Base-by-base conservation (phyloP, 2,797 vertebrate genomes). In the Malacoraja senta region DNA sequence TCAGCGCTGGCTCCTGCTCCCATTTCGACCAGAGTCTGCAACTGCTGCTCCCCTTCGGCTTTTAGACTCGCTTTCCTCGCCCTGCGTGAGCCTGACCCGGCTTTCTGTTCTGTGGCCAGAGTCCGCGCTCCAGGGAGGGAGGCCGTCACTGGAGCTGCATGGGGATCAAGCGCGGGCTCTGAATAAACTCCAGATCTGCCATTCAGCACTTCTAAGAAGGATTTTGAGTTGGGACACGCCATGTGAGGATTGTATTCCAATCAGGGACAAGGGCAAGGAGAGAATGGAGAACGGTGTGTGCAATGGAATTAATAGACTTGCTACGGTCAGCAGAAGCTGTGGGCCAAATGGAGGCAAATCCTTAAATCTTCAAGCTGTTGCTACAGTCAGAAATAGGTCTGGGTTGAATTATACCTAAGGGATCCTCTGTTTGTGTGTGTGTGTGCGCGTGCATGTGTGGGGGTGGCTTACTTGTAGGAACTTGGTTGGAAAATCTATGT, bases 1-100 rank as follows among this genome's bases (percentile, higher is more conserved):
- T 99, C 99, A 0, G 97, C 98, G 0, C 99, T 99, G 94, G 97
- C 99, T 95, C 99, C 98, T 7, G 98, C 97, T 88, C 99, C 99
- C 99, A 99, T 99, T 93, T 94, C 96, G 81, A 93, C 95, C 94
- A 93, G 94, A 95, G 94, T 93, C 94, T 92, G 95, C 93, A 91
- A 93, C 93, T 95, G 94, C 95, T 94, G 95, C 93, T 93, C 65
- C 94, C 92, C 17, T 94, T 94, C 93, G 94, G 93, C 93, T 94
- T 93, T 93, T 17, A 38, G 63, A 24, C 32, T 26, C 8, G 6
- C n/a, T 17, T 78, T 15, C 9, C 44, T 63, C 26, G 53, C 71
- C 6, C 24, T 8, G 2, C n/a, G 61, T 63, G 79, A 76, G 38
- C 15, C 63, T 86, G 19, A 38, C 93, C 91, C 72, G 32, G 38